phyloP scores from a whole-genome alignment of 2,113 vertebrate genomes.

The Semicossyphus pulcher region DNA sequence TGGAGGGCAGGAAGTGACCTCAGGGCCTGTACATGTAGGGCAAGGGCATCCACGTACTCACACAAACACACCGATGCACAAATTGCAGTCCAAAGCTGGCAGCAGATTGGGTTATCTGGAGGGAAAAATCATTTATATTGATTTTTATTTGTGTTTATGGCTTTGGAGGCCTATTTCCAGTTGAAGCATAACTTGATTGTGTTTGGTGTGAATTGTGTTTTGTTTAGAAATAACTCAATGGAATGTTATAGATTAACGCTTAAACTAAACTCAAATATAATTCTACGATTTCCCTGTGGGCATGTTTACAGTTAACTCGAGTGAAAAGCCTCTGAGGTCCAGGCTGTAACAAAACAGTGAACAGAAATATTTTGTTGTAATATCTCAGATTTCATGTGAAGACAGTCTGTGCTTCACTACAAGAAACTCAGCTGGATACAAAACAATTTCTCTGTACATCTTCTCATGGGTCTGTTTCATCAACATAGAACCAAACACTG shows the following conservation, averaged over 20 bases:
- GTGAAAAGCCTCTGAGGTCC: neutral
- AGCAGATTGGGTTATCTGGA: slow-evolving; percentile 40
- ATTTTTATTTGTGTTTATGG: slow-evolving; percentile 39
- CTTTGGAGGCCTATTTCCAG: slow-evolving; percentile 29
- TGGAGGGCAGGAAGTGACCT: slow-evolving; percentile 65
- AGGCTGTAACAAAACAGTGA: neutral
- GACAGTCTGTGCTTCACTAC: slow-evolving; percentile 2
- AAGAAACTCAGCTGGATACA: neutral
- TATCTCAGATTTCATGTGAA: neutral
- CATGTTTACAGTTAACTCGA: slow-evolving; percentile 6
- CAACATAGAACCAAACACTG: neutral
- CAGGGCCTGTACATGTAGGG: slow-evolving; percentile 65
- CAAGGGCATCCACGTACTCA: slow-evolving; percentile 30
- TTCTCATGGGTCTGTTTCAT: slow-evolving; percentile 3
- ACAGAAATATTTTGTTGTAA: slow-evolving; percentile 18
- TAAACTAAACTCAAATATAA: slow-evolving; percentile 9
- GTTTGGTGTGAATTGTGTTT: slow-evolving; percentile 10
- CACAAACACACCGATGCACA: slow-evolving; percentile 11
- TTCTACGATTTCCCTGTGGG: neutral
- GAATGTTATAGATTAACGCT: slow-evolving; percentile 20
- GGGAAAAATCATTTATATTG: slow-evolving; percentile 44
- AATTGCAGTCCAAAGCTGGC: slow-evolving; percentile 2
- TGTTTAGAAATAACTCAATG: slow-evolving; percentile 9
- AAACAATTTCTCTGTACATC: neutral
- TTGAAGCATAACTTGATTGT: slow-evolving; percentile 21